Evolutionary conservation across 2,113 vertebrate species (phyloP).

Genomic region (Pseudopodoces humilis): DNA sequence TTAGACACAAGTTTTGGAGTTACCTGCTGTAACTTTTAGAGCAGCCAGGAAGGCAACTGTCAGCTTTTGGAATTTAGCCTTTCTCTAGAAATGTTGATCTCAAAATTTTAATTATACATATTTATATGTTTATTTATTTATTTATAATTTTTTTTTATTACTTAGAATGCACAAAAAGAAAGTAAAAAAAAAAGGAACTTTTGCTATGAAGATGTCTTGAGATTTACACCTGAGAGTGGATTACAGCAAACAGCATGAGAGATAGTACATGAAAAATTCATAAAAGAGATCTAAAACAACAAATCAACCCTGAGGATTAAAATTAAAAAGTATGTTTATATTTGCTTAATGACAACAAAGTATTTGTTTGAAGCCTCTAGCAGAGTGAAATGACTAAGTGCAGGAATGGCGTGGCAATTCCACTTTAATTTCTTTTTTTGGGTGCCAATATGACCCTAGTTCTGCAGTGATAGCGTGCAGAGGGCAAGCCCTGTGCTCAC

Average conservation of each 20-base stretch:
- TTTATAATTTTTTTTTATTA: background rate
- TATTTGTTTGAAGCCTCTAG: background rate
- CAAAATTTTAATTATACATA: too few relatives aligned
- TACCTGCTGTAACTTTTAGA: background rate
- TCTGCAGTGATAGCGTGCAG: conserved; percentile 30
- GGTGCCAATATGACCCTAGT: background rate
- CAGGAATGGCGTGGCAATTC: background rate
- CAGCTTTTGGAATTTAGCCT: background rate
- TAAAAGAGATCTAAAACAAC: background rate
- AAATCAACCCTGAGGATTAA: background rate
- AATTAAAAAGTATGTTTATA: background rate
- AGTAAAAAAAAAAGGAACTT: background rate
- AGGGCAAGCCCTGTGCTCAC: background rate
- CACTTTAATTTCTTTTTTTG: background rate
- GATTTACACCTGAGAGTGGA: background rate
- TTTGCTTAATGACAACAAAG: background rate
- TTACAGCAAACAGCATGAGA: background rate
- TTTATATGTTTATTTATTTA: too few relatives aligned
- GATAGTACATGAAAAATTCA: background rate
- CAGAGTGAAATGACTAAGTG: background rate
- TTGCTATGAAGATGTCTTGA: background rate
- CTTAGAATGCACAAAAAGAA: background rate
- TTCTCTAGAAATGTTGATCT: background rate
- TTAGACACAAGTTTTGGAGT: background rate
- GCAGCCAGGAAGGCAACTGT: background rate